A percentile compares a stretch with the other conserved stretches of the same genome.
phyloP scores from a whole-genome alignment of 2,888 invertebrate species.

The Tuta absoluta region DNA sequence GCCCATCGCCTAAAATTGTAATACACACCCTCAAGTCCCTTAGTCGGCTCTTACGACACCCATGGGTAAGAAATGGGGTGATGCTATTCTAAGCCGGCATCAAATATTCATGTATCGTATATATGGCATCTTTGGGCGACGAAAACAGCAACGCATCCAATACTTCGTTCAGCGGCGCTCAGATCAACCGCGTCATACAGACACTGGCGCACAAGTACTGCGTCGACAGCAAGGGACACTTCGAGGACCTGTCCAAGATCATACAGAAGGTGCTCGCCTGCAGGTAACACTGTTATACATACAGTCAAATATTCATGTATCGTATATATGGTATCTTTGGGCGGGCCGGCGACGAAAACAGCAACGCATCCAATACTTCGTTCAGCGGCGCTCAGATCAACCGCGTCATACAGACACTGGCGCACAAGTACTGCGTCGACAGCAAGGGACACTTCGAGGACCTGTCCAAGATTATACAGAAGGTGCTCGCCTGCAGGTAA shows the following conservation, averaged over 20 bases:
- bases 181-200: conserved; percentile 96
- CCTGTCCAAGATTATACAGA: conserved; percentile 93
- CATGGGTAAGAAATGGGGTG: too few relatives aligned
- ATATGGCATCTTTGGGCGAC: too few relatives aligned
- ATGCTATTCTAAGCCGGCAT: too few relatives aligned
- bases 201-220: conserved; percentile 97
- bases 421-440: conserved; percentile 97
- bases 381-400: conserved; percentile 88
- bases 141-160: conserved; percentile 72
- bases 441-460: conserved; percentile 98
- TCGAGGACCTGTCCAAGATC: conserved; percentile 95
- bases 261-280: conserved; percentile 96
- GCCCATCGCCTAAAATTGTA: too few relatives aligned
- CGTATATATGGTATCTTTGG: too few relatives aligned
- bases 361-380: conserved; percentile 73
- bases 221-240: conserved; percentile 95
- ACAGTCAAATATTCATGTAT: too few relatives aligned
- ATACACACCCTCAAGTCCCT: too few relatives aligned
- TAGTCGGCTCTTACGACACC: too few relatives aligned
- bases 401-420: conserved; percentile 95
- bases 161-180: conserved; percentile 81
- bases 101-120: too few relatives aligned
- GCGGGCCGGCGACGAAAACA: conserved; percentile 77
- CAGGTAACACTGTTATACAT: conserved; percentile 77
- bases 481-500: conserved; percentile 92